Base-by-base conservation (phyloP, 1,140 invertebrate species). In the Steinernema khuongi region DNA sequence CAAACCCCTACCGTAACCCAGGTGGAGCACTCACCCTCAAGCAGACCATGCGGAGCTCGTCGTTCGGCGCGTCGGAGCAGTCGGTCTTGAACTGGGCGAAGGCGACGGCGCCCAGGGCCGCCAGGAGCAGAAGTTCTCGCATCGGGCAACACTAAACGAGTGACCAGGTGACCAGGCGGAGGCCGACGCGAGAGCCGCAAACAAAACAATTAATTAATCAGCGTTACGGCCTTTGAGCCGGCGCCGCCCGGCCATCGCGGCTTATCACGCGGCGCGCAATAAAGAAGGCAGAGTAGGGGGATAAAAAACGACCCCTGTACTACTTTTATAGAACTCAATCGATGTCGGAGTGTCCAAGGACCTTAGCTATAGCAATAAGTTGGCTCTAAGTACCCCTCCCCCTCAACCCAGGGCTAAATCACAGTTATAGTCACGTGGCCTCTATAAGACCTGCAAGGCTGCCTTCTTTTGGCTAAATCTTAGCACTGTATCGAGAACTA, bases 51-150 rank as follows among this genome's bases (percentile, higher is more conserved):
- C 75, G 73, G 30, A 78, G 73, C 31, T 74, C 66, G 26, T 68
- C 60, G 68, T 82, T 78, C 22, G 81, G 81, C 31, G 81, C 81
- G 77, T 82, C 81, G 19, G 80, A 82, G 60, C 81, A 82, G 60
- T 82, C 81, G 32, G 29, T 69, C 1, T n/a, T 26, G 68, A 67
- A 60, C 41, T 76, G 75, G 11, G 73, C 19, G 19, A 14, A 2
- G 4, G 36, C 68, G 30, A 26, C 19, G 22, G 14, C 50, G 50
- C 14, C 50, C 14, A 22, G 4, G 50, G 26, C 19, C 4, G 26
- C 4, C 11, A 60, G 50, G 50, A 60, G 50, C 19, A 22, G 50
- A 60, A 60, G 11, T 60, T 60, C 50, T 60, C 50, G 7, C 50
- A 60, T 60, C 50, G 50, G 26, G 14, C 26, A 60, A 60, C 14